phyloP scores from a whole-genome alignment of 1,140 invertebrate genomes.

The Rhopalosiphum maidis region DNA sequence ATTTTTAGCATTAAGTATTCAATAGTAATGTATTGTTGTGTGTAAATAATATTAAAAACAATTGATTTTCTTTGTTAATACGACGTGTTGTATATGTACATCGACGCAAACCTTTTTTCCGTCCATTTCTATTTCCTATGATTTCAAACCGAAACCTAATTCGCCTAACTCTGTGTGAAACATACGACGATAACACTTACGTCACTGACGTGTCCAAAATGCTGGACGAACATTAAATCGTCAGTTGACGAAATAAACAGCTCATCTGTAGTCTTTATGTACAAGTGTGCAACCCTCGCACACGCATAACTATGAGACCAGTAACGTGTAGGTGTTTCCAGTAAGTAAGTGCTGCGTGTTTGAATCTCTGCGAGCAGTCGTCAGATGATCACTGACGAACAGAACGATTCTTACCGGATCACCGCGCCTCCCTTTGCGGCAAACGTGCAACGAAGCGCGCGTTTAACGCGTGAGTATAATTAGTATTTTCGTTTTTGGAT shows the following conservation, averaged over 20 bases:
- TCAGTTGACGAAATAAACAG: neutral
- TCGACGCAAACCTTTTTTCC: neutral
- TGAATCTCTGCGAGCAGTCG: neutral
- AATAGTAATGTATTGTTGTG: constrained; percentile 21
- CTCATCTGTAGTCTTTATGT: no score
- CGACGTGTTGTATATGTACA: neutral
- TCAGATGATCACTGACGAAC: neutral
- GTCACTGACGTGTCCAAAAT: neutral
- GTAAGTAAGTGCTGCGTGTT: neutral
- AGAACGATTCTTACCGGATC: neutral
- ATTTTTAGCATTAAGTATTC: neutral
- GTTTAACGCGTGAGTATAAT: neutral
- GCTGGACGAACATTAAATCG: neutral
- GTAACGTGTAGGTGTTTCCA: neutral
- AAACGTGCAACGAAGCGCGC: neutral
- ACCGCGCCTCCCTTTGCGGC: no score
- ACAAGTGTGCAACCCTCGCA: neutral
- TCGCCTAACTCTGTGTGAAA: neutral
- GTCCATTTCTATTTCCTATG: neutral
- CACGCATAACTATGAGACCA: neutral
- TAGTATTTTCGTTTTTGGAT: neutral
- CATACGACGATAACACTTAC: neutral
- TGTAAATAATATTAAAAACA: constrained; percentile 37
- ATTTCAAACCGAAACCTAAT: neutral
- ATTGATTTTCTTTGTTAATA: constrained; percentile 29